Evolutionary conservation across 2,888 invertebrate genomes (phyloP).

Genomic region (Seira ritae): DNA sequence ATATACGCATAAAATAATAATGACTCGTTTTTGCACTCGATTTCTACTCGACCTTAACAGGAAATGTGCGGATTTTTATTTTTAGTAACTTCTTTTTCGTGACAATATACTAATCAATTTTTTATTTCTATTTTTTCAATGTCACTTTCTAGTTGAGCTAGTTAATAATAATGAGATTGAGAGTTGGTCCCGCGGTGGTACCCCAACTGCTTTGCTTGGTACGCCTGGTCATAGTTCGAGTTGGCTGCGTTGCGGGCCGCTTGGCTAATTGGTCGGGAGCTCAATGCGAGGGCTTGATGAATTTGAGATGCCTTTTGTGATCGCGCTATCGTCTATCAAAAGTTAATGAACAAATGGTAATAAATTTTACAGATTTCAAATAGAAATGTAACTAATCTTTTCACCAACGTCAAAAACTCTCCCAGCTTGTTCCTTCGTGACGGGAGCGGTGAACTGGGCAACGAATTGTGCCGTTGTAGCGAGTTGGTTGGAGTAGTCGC

Average conservation of each 20-base stretch:
- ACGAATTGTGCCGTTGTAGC: conserved; percentile 72
- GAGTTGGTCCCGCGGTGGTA: conserved; percentile 21
- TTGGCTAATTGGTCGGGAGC: conserved; percentile 10
- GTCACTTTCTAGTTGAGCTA: no score
- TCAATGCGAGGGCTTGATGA: conserved; percentile 2
- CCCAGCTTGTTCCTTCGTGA: conserved; percentile 70
- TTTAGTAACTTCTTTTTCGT: no score
- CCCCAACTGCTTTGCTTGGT: conserved; percentile 27
- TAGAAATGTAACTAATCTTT: background rate
- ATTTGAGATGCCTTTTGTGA: conserved; percentile 16
- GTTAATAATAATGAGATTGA: no score
- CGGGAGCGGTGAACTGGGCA: conserved; percentile 71
- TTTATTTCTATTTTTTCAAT: no score
- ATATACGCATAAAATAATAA: no score
- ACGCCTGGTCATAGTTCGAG: conserved; percentile 38
- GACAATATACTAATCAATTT: no score
- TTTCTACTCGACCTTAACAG: no score
- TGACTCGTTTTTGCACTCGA: no score
- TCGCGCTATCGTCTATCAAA: conserved; percentile 32
- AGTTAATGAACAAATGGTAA: background rate
- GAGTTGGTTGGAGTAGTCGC: conserved; percentile 71
- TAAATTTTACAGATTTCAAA: no score
- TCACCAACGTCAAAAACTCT: conserved; percentile 66
- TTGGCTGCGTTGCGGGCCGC: conserved; percentile 33
- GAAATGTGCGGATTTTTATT: no score